phyloP scores from a whole-genome alignment of 2,113 vertebrate genomes.

The Empidonax traillii region DNA sequence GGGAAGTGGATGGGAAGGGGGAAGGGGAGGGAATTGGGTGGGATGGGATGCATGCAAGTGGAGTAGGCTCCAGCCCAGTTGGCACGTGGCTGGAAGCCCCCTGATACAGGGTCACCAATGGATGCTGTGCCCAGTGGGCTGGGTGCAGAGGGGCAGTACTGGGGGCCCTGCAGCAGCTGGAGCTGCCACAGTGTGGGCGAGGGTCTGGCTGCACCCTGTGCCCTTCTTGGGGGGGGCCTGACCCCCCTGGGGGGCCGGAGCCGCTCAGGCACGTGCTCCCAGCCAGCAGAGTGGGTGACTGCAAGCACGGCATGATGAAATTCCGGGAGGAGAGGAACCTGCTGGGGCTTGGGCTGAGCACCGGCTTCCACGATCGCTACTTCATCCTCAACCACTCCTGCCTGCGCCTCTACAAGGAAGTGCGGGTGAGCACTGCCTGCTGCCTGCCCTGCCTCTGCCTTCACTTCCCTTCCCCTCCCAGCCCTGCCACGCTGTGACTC shows the following conservation, averaged over 20 bases:
- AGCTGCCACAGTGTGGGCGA: accelerated
- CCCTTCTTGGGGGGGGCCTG: not conserved
- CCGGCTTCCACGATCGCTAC: constrained; percentile 90
- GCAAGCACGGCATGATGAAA: constrained; percentile 92
- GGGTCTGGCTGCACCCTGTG: not conserved
- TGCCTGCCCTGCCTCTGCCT: not conserved
- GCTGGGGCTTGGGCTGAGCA: constrained; percentile 81
- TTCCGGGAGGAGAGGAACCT: constrained; percentile 89
- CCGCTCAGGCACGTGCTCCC: not conserved
- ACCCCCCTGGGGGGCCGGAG: not conserved
- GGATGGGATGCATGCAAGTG: not conserved
- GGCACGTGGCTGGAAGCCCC: not conserved
- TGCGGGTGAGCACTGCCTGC: constrained; percentile 78
- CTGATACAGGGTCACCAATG: accelerated
- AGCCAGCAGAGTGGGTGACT: constrained; percentile 86
- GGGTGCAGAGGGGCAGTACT: not conserved
- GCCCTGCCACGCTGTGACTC: not conserved
- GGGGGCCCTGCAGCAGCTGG: not conserved
- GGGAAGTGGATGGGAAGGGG: not conserved
- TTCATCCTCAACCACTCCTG: constrained; percentile 87
- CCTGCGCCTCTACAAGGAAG: constrained; percentile 92
- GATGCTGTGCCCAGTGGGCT: not conserved
- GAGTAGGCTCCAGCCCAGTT: not conserved
- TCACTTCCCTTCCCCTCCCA: not conserved
- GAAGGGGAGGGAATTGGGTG: not conserved